Evolutionary conservation across 2,113 vertebrate species (phyloP).

Genomic region (Muntiacus muntjak): DNA sequence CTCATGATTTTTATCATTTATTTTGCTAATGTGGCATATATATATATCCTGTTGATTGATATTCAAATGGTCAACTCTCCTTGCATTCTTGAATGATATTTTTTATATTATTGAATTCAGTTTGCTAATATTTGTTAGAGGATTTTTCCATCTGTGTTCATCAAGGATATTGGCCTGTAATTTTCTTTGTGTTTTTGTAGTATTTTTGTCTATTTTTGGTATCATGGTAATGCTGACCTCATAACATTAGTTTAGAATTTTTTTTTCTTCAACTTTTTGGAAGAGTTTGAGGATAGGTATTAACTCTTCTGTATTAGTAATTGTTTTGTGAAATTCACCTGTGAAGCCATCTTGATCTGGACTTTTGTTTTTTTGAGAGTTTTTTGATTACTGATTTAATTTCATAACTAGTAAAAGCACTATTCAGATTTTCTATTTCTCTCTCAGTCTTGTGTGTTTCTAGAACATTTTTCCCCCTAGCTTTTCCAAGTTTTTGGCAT

Average conservation of each 20-base stretch:
- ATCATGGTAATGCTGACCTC: not conserved
- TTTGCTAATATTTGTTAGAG: not conserved
- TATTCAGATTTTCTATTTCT: not conserved
- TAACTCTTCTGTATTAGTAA: not conserved
- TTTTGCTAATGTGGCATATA: not conserved
- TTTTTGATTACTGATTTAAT: not conserved
- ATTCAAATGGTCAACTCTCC: not conserved
- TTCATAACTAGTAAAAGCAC: not conserved
- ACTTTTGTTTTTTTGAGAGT: not conserved
- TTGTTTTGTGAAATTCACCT: not conserved
- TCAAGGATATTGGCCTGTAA: not conserved
- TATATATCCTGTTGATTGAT: not conserved
- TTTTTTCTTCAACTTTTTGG: not conserved
- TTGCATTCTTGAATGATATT: not conserved
- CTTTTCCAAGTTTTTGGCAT: not conserved
- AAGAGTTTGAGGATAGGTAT: not conserved
- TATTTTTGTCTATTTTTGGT: not conserved
- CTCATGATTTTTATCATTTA: not conserved
- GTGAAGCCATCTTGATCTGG: not conserved
- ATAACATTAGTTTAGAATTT: not conserved
- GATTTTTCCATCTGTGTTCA: not conserved
- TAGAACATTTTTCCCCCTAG: not conserved
- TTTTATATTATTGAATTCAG: not conserved
- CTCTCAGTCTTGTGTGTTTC: not conserved
- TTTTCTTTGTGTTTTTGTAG: not conserved